A percentile compares a stretch with the other conserved stretches of the same genome.
These are phyloP conservation scores for Geodia barretti DNA, from an alignment of 37 sponge, comb jelly and placozoan genomes.

Conservation along the genomic window DNA sequence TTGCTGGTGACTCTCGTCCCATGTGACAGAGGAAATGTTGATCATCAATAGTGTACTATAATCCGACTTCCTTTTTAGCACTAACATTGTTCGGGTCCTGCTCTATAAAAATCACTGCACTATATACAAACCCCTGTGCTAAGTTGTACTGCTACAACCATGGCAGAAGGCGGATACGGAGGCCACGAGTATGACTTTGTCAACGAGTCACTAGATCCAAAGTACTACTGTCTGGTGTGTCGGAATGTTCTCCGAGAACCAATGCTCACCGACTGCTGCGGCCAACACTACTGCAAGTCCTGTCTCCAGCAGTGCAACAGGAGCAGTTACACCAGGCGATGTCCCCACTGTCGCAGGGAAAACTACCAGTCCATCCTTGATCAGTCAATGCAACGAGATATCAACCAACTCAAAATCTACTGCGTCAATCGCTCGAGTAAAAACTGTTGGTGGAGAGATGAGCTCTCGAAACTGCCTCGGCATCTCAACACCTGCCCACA, in stretches of 20 bases:
- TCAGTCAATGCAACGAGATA: not conserved
- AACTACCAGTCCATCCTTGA: not conserved
- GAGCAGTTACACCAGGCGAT: not conserved
- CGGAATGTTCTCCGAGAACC: conserved; percentile 11
- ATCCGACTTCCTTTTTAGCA: too few species aligned
- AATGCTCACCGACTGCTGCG: conserved; percentile 31
- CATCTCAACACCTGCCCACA: conserved; percentile 15
- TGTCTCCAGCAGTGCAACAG: conserved; percentile 4
- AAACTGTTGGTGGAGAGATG: not conserved
- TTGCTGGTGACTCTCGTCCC: too few species aligned
- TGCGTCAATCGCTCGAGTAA: conserved; percentile 19
- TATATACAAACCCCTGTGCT: too few species aligned
- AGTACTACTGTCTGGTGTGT: conserved; percentile 20
- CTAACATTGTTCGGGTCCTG: too few species aligned
- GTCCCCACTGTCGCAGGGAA: conserved; percentile 18
- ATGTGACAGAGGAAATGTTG: too few species aligned
- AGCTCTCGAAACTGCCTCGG: not conserved
- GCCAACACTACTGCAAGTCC: conserved; percentile 12
- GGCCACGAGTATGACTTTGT: not conserved
- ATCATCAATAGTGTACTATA: too few species aligned
- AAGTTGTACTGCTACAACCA: too few species aligned
- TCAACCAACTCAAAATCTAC: conserved; percentile 27
- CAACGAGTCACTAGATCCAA: not conserved
- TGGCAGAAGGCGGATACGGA: not conserved
- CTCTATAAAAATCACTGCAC: too few species aligned